A percentile compares a stretch with the other conserved stretches of the same genome.
phyloP scores from a whole-genome alignment of 2,113 vertebrate species.

The Tringa solitaria region DNA sequence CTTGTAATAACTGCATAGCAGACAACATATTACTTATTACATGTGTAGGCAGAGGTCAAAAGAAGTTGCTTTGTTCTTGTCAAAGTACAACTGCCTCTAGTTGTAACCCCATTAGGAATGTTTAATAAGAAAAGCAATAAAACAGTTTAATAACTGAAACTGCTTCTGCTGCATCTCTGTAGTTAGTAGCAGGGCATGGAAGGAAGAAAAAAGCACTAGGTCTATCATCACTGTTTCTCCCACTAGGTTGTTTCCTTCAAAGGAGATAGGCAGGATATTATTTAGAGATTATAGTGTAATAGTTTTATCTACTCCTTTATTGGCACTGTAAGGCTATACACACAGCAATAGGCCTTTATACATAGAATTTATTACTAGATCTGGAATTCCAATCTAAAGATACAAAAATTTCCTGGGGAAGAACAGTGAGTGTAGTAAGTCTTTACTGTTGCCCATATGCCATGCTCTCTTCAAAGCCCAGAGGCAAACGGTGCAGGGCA shows the following conservation, averaged over 20 bases:
- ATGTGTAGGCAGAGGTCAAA: not conserved
- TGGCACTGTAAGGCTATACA: not conserved
- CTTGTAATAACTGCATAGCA: not conserved
- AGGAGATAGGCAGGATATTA: not conserved
- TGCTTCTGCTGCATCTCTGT: not conserved
- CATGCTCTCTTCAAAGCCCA: not conserved
- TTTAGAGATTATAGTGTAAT: not conserved
- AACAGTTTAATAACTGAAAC: not conserved
- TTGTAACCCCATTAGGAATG: not conserved
- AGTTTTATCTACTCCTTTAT: not conserved
- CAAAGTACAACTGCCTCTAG: not conserved
- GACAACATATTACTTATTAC: not conserved
- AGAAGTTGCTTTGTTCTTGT: not conserved
- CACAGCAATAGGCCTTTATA: not conserved
- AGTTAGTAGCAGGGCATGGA: not conserved
- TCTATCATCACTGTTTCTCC: not conserved
- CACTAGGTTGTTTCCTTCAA: not conserved
- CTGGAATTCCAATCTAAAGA: not conserved
- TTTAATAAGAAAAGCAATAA: slow-evolving; percentile 16
- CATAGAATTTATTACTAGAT: not conserved
- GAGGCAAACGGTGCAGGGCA: accelerated
- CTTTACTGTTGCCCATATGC: not conserved
- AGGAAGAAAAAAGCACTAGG: not conserved
- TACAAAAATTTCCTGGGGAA: not conserved
- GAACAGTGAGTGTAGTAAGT: not conserved